phyloP scores from a whole-genome alignment of 2,113 vertebrate genomes.

The Malaclemys terrapin region DNA sequence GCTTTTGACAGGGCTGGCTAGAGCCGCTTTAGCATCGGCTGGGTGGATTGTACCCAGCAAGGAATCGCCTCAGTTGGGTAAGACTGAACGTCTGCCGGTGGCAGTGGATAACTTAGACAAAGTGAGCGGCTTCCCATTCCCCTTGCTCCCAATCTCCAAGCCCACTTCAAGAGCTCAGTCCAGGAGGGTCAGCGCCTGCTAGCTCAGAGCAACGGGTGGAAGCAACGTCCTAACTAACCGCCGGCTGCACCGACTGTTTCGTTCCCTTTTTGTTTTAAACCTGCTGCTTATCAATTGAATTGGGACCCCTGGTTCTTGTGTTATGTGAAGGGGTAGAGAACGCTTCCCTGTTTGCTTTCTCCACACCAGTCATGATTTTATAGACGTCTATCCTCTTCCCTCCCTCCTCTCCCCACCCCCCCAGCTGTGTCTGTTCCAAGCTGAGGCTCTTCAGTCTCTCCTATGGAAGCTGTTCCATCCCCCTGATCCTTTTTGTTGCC shows the following conservation, averaged over 20 bases:
- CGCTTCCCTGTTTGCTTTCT: neutral
- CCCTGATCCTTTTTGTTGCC: too few relatives aligned
- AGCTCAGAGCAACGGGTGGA: neutral
- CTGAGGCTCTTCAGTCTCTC: too few relatives aligned
- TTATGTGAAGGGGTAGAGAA: neutral
- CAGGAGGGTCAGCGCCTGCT: neutral
- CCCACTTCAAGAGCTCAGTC: neutral
- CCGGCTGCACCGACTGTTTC: neutral
- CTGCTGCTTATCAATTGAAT: neutral
- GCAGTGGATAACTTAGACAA: neutral
- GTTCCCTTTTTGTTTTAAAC: neutral
- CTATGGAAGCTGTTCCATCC: too few relatives aligned
- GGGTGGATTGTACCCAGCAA: neutral
- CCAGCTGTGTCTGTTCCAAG: too few relatives aligned
- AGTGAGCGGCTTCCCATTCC: neutral
- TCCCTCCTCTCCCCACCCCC: too few relatives aligned
- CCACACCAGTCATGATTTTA: neutral
- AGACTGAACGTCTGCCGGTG: neutral
- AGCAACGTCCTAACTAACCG: neutral
- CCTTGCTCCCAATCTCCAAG: neutral
- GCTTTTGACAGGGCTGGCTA: neutral
- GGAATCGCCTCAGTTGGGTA: neutral
- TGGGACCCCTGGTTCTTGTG: neutral
- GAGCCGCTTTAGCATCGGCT: neutral
- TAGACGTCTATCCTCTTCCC: neutral